phyloP scores from a whole-genome alignment of 2,888 invertebrate genomes.

The Eremobia ochroleuca region DNA sequence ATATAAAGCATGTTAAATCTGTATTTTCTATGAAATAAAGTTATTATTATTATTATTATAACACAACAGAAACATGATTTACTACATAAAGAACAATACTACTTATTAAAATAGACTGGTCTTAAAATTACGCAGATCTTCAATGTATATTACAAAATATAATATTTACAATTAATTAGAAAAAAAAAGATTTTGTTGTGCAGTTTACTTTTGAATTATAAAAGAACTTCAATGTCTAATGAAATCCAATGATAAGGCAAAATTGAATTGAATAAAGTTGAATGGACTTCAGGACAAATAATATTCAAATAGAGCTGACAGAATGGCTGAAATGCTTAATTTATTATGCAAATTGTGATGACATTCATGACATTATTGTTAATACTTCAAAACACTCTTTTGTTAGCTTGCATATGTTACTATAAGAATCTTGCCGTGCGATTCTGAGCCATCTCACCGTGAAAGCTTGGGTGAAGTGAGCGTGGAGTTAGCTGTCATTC shows the following conservation, averaged over 20 bases:
- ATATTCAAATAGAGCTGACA: slow-evolving; percentile 6
- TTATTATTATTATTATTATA: too few species aligned
- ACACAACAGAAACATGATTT: too few species aligned
- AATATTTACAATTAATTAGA: not conserved
- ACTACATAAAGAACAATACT: not conserved
- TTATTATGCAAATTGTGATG: slow-evolving; percentile 11
- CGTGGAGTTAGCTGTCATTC: too few species aligned
- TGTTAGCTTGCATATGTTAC: not conserved
- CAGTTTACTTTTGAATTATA: not conserved
- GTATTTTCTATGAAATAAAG: too few species aligned
- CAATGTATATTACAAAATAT: not conserved
- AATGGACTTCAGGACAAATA: slow-evolving; percentile 17
- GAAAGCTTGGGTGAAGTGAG: too few species aligned
- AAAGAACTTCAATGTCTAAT: not conserved
- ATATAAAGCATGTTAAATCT: too few species aligned
- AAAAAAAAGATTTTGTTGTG: slow-evolving; percentile 2
- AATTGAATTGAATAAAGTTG: slow-evolving; percentile 43
- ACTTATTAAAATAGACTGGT: not conserved
- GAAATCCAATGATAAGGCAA: slow-evolving; percentile 17
- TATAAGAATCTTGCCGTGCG: too few species aligned
- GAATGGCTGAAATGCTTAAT: slow-evolving; percentile 14
- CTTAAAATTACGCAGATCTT: not conserved
- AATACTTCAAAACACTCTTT: not conserved
- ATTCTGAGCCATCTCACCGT: too few species aligned
- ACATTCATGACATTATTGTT: slow-evolving; percentile 1